Base-by-base conservation (phyloP, 2,797 vertebrate species). In the Eutrigla gurnardus region DNA sequence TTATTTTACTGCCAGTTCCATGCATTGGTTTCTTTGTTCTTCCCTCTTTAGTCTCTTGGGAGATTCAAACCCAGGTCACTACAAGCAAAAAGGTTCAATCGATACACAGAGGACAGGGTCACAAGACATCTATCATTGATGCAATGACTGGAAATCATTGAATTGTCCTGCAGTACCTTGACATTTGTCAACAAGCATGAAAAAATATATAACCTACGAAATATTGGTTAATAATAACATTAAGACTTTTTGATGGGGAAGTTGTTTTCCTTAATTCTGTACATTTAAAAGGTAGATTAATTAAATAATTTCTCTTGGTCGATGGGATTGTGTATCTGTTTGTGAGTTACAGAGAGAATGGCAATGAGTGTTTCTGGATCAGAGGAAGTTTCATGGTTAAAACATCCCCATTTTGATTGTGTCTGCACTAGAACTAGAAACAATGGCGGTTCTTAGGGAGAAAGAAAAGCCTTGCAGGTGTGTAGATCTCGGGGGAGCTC, bases 41-140 rank as follows among this genome's bases (percentile, higher is more conserved):
- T 53, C 35, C 18, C n/a, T 62, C 3, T 32, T 6, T 32, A 0
- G 0, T 69, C 49, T 64, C 13, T 1, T 63, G 18, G 40, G 61
- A 77, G 55, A 64, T 81, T 75, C 11, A 72, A 77, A 62, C 62
- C 10, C 10, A 63, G 70, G 33, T 61, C 59, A 39, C 37, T 10
- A 13, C 11, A 11, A 43, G 32, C 43, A 70, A 70, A 53, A 52
- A 39, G 17, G 15, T 40, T 11, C 11, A 65, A 57, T 79, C 45
- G 6, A 61, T 68, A 54, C 59, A 47, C 25, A 57, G 15, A n/a
- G 39, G 52, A 62, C 15, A 46, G 11, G 47, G 36, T 63, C 59
- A 40, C n/a, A 42, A 32, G 46, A 40, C 46, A 71, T 75, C 60
- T 25, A 15, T 70, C 58, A 62, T 43, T 33, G 46, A 39, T 52